A percentile compares a stretch with the other conserved stretches of the same genome.
Conservation (phyloP, 2,888 invertebrate genomes). For the Temnothorax rugatulus region DNA sequence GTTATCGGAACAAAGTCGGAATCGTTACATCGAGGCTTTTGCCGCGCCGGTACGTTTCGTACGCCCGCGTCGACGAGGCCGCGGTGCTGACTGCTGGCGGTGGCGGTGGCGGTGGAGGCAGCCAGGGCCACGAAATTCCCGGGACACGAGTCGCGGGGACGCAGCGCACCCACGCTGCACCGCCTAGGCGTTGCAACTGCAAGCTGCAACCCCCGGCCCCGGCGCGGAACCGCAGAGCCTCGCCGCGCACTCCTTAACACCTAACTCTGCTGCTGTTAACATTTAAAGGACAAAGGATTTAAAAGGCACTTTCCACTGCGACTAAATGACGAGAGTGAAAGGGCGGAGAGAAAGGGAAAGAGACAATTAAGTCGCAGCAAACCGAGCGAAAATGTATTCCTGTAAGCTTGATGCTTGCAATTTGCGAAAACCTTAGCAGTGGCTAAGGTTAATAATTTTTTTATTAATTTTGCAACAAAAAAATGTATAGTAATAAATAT, state of each 20-base stretch:
- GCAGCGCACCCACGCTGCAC: slow-evolving; percentile 57
- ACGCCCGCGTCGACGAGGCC: slow-evolving; percentile 40
- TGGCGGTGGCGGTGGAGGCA: slow-evolving; percentile 1
- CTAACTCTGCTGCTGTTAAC: not conserved
- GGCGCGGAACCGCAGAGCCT: slow-evolving; percentile 16
- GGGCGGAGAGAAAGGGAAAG: not conserved
- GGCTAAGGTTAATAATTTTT: not conserved
- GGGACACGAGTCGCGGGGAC: slow-evolving; percentile 66
- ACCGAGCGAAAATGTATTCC: not conserved
- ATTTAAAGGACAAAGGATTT: not conserved
- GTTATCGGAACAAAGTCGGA: slow-evolving; percentile 33
- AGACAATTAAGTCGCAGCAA: not conserved
- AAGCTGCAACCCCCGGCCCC: slow-evolving; percentile 41
- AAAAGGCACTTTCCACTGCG: slow-evolving; percentile 4
- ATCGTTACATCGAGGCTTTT: slow-evolving; percentile 29
- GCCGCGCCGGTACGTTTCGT: slow-evolving; percentile 56
- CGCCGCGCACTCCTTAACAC: slow-evolving; percentile 14
- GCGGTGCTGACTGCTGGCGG: not conserved
- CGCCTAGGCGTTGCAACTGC: slow-evolving; percentile 57
- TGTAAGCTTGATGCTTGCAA: not conserved
- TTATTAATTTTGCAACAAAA: not conserved
- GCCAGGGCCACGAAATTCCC: slow-evolving; percentile 64
- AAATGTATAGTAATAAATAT: not conserved
- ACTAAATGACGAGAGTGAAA: not conserved
- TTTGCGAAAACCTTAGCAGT: not conserved